Evolutionary conservation across 53 echinoderm and acorn worm genomes (phyloP).

Genomic region (Echinarachnius parma): DNA sequence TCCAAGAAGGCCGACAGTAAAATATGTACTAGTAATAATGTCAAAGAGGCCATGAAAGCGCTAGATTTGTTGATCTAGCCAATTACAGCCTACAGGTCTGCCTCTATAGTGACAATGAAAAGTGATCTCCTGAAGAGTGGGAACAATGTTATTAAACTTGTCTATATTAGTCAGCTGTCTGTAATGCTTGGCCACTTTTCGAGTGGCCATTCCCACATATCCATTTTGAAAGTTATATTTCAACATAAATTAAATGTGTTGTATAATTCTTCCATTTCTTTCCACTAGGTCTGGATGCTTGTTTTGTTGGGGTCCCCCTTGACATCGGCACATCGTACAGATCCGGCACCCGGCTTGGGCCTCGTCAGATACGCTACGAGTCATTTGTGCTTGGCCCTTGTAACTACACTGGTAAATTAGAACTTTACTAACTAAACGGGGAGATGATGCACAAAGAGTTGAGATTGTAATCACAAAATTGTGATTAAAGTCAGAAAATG

Average conservation of each 20-base stretch:
- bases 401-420: slow-evolving; percentile 37
- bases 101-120: too few species aligned
- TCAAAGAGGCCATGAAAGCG: too few species aligned
- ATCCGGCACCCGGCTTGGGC: slow-evolving; percentile 83
- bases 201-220: neutral
- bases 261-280: neutral
- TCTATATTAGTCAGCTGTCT: too few species aligned
- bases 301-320: slow-evolving; percentile 90
- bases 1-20: too few species aligned
- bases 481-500: too few species aligned
- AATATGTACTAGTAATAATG: too few species aligned
- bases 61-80: too few species aligned
- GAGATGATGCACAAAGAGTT: too few species aligned
- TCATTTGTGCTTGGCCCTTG: slow-evolving; percentile 52
- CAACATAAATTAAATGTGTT: neutral
- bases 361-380: slow-evolving; percentile 87
- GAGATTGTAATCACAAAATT: too few species aligned
- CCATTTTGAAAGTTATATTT: neutral
- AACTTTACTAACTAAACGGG: too few species aligned
- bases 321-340: slow-evolving; percentile 79
- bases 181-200: neutral
- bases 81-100: too few species aligned
- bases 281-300: slow-evolving; percentile 80
- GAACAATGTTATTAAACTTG: neutral
- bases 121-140: too few species aligned